Base-by-base conservation (phyloP, 1,140 invertebrate genomes). In the Brachionus rotundiformis region DNA sequence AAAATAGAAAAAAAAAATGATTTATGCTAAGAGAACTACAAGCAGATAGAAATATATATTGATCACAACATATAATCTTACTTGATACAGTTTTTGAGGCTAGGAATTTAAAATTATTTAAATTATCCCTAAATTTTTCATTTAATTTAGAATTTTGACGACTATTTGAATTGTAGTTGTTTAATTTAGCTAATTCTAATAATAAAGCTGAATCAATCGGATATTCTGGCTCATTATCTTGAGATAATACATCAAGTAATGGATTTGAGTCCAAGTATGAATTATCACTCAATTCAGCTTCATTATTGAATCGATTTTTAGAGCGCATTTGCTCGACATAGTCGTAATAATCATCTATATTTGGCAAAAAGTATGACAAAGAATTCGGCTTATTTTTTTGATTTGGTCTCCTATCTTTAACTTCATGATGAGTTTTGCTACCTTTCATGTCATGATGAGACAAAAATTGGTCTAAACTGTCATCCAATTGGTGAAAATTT, bases 401-500 rank as follows among this genome's bases (percentile, higher is more conserved):
- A 27, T 47, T 31, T 16, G 44, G 19, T 44, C 44, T 73, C 25
- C 25, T 41, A 79, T 79, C 36, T 36, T 54, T 79, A 36, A 79
- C 47, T 63, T 79, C 47, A 63, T 79, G 76, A 61, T 79, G 76
- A 63, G 33, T 54, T 41, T 79, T 79, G 36, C 76, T 79, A 79
- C 76, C 76, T 63, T 79, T 49, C 76, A 79, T 79, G 47, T 63
- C 59, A 31, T 79, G 76, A 59, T 79, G 76, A 11, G 44, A 54
- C 47, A 79, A 19, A 54, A 31, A 1, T 19, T 59, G 29, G 6
- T 54, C 23, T 25, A 25, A 25, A 31, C 8, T 16, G 8, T 54
- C 29, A 19, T 63, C 47, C 41, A 23, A 0, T 44, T 25, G 11
- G 19, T 79, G 25, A 59, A 77, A 59, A 33, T 19, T 39, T 8